Evolutionary conservation across 2,113 vertebrate species (phyloP).

Genomic region (human (Homo sapiens)): DNA sequence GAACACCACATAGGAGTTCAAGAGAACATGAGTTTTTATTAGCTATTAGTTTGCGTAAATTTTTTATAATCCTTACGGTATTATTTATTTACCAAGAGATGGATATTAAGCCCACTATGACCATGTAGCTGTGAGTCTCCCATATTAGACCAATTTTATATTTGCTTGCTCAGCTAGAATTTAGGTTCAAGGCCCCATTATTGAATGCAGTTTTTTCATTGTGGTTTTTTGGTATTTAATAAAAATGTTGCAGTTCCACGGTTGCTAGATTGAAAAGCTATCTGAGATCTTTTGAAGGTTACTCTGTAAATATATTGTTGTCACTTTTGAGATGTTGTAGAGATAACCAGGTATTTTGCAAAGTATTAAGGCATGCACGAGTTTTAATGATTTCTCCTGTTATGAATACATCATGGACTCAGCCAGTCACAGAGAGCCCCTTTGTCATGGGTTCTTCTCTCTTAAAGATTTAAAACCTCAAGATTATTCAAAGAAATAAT

Average conservation of each 20-base stretch:
- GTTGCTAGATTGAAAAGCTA: constrained; percentile 25
- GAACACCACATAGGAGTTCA: neutral
- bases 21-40: constrained; percentile 32
- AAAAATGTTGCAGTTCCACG: neutral
- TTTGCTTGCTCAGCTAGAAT: neutral
- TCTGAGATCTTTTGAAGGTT: neutral
- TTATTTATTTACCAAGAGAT: constrained; percentile 7
- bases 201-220: constrained; percentile 40
- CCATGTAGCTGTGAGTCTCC: neutral
- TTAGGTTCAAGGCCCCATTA: neutral
- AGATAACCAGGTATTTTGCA: neutral
- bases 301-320: neutral
- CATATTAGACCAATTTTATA: neutral
- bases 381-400: constrained; percentile 15
- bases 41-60: neutral
- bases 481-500: constrained; percentile 42
- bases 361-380: neutral
- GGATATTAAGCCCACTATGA: neutral
- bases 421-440: neutral
- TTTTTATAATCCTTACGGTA: neutral
- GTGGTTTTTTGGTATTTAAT: neutral
- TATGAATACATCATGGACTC: neutral
- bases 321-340: neutral
- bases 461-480: constrained; percentile 21
- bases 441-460: constrained; percentile 17